Conservation (phyloP, 2,113 vertebrate genomes). For the Cottus gobio region DNA sequence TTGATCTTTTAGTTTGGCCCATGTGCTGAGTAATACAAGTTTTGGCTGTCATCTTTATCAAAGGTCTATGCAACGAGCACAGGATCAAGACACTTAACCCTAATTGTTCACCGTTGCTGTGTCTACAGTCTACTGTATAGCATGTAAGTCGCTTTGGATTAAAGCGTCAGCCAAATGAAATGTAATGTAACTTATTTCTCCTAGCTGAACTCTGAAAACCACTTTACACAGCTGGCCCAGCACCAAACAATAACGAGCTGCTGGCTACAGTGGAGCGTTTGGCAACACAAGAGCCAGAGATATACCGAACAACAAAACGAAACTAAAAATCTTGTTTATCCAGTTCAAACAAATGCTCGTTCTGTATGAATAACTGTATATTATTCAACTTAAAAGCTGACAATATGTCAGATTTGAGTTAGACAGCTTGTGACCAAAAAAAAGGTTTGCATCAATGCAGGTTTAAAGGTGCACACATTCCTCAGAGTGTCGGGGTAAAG, state of each 20-base stretch:
- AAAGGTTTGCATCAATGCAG: not conserved
- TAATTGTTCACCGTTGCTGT: no score
- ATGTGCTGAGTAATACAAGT: not conserved
- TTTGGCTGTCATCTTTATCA: not conserved
- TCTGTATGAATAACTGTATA: not conserved
- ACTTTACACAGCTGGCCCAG: not conserved
- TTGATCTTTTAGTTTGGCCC: no score
- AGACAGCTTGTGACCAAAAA: not conserved
- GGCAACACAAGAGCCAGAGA: not conserved
- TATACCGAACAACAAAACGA: not conserved
- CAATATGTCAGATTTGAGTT: not conserved
- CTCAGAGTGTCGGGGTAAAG: not conserved
- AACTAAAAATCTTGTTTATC: not conserved
- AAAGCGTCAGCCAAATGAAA: no score
- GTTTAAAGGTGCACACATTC: not conserved
- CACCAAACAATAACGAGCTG: not conserved
- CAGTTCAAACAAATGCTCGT: not conserved
- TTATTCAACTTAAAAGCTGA: not conserved
- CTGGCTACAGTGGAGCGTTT: not conserved
- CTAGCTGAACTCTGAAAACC: not conserved
- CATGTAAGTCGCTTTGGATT: no score
- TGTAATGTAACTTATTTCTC: not conserved
- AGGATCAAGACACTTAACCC: no score
- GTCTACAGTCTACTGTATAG: no score
- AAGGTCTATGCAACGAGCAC: not conserved